These are phyloP conservation scores for Clarias batrachus DNA, from an alignment of 2,113 vertebrate species.

Conservation along the genomic window DNA sequence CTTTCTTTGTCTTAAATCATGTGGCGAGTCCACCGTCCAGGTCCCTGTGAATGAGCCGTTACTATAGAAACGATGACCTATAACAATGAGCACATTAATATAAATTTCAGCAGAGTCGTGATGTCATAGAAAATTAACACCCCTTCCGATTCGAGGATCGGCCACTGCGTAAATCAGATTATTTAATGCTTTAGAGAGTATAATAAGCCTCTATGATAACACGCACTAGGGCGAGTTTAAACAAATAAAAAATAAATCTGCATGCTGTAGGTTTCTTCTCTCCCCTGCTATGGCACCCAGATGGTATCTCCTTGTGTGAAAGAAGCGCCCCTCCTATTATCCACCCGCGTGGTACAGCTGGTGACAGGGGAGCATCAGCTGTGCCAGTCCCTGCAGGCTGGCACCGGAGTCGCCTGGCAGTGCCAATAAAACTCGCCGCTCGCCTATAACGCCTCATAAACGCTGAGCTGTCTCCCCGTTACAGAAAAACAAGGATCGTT, in stretches of 20 bases:
- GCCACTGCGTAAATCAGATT: background rate
- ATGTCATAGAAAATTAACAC: background rate
- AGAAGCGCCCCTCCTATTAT: slow-evolving; percentile 55
- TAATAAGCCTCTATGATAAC: background rate
- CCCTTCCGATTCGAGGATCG: background rate
- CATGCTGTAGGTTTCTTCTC: slow-evolving; percentile 1
- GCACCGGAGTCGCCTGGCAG: slow-evolving; percentile 67
- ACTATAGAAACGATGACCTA: background rate
- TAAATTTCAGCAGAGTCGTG: background rate
- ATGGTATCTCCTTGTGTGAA: slow-evolving; percentile 55
- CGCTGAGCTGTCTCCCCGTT: slow-evolving; percentile 47
- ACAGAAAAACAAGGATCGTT: slow-evolving; percentile 34
- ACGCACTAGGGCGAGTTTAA: background rate
- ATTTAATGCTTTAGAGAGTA: background rate
- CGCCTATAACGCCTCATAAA: slow-evolving; percentile 48
- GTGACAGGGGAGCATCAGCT: slow-evolving; percentile 69
- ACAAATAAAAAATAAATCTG: background rate
- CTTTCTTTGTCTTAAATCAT: background rate
- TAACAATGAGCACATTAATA: background rate
- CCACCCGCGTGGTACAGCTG: slow-evolving; percentile 62
- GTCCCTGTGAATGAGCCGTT: background rate
- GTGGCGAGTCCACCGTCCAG: background rate
- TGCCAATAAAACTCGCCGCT: slow-evolving; percentile 56
- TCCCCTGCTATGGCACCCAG: slow-evolving; percentile 20
- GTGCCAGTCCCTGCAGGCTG: slow-evolving; percentile 73